Conservation (phyloP, 2,113 vertebrate species). For the Albula glossodonta region DNA sequence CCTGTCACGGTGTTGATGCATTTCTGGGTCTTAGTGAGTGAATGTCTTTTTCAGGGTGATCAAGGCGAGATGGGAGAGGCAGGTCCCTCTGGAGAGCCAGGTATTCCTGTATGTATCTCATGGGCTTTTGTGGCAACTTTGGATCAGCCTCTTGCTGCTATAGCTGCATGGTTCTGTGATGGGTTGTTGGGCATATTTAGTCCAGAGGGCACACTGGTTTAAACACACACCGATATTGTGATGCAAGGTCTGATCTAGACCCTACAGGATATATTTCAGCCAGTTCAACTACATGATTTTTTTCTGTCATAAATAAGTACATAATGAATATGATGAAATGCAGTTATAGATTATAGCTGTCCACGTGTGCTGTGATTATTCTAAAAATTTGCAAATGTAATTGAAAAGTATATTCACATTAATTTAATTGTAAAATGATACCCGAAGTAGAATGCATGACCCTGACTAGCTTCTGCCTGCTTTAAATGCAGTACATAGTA, state of each 20-base stretch:
- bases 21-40: neutral
- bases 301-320: neutral
- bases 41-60: slow-evolving; percentile 71
- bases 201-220: neutral
- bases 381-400: neutral
- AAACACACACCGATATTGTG: slow-evolving; percentile 2
- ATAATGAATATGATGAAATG: neutral
- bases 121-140: slow-evolving; percentile 29
- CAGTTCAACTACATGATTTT: neutral
- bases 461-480: neutral
- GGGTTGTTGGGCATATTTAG: neutral
- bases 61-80: slow-evolving; percentile 81
- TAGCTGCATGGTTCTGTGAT: neutral
- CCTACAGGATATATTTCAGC: neutral
- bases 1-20: neutral
- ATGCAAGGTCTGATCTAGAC: neutral
- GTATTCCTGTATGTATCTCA: slow-evolving; percentile 90
- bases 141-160: slow-evolving; percentile 10
- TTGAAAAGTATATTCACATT: neutral
- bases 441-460: neutral
- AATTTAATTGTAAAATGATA: neutral
- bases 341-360: neutral
- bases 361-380: neutral
- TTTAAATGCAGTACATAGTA: neutral
- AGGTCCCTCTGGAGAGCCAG: slow-evolving; percentile 93